Evolutionary conservation across 1,140 invertebrate species (phyloP), one percentile per base, ranked within the genome.

Genomic region (Sesamia nonagrioides): DNA sequence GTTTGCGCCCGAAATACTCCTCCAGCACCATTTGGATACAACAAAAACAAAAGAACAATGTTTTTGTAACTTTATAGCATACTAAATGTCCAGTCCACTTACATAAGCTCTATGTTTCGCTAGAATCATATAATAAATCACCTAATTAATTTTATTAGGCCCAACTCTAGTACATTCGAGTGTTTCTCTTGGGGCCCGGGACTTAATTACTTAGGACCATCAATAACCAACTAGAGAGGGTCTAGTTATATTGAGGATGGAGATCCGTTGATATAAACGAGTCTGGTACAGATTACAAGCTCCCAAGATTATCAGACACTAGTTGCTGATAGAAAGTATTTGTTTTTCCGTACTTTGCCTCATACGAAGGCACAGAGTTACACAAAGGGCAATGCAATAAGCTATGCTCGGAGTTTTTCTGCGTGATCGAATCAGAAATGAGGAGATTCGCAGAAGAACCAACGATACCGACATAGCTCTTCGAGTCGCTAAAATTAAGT

Each of bases 141-240:
- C 15, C 61, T 69, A 69, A 69, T 69, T 69, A 69, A 69, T 69
- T 69, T 69, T 69, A 69, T 68, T 69, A 69, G 61, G 61, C 37
- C 37, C 21, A 27, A 27, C 40, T 50, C 42, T 33, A 17, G 27
- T 21, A 69, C 21, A 61, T 33, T 40, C 42, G 15, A 48, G 42
- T n/a, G 45, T 50, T 50, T 69, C 66, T 33, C 66, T 50, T 6
- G 42, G 27, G 33, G 18, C 11, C 4, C 42, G 11, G 15, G 40
- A 48, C 42, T 69, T 69, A 69, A 69, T 69, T 69, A 69, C 42
- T 50, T n/a, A 33, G 33, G 42, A n/a, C 42, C 42, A 69, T 69
- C 42, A 69, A 50, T 69, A 69, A 48, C 42, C 15, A n/a, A 50
- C 56, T 42, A 35, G 17, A 66, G 17, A 11, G 35, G 37, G 17